phyloP scores from a whole-genome alignment of 2,113 vertebrate genomes.

The Trematocara marginatum region DNA sequence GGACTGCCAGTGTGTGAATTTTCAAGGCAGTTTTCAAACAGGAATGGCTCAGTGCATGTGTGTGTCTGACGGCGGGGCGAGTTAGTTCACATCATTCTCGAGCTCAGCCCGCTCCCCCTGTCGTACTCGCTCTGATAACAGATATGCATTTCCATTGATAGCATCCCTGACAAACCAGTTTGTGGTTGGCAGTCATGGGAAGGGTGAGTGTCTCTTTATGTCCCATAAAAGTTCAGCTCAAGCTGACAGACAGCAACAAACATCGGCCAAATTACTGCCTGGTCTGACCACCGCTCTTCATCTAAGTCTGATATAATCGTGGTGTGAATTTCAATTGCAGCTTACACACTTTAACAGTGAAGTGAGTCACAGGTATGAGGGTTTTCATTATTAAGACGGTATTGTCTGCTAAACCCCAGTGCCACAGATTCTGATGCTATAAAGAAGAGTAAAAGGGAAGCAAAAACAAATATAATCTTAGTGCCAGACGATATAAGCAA shows the following conservation, averaged over 20 bases:
- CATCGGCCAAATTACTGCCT: neutral
- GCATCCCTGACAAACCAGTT: neutral
- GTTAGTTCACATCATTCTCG: neutral
- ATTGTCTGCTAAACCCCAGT: neutral
- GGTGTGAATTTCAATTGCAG: neutral
- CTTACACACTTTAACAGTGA: neutral
- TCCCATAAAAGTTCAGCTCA: neutral
- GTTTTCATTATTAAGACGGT: neutral
- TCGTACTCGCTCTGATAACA: neutral
- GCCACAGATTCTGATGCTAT: neutral
- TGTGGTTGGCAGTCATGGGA: neutral
- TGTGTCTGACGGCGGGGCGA: neutral
- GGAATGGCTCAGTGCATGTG: neutral
- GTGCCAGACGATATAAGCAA: neutral
- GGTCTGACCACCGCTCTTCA: neutral
- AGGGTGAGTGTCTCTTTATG: neutral
- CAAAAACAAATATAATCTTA: neutral
- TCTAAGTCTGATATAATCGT: neutral
- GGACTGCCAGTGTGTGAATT: neutral
- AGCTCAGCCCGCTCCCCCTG: neutral
- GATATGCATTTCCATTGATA: neutral
- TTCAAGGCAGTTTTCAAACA: neutral
- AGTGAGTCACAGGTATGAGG: neutral
- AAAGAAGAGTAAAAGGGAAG: neutral
- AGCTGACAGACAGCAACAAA: slow-evolving; percentile 21